phyloP scores from a whole-genome alignment of 2,113 vertebrate species.

The Uria aalge region DNA sequence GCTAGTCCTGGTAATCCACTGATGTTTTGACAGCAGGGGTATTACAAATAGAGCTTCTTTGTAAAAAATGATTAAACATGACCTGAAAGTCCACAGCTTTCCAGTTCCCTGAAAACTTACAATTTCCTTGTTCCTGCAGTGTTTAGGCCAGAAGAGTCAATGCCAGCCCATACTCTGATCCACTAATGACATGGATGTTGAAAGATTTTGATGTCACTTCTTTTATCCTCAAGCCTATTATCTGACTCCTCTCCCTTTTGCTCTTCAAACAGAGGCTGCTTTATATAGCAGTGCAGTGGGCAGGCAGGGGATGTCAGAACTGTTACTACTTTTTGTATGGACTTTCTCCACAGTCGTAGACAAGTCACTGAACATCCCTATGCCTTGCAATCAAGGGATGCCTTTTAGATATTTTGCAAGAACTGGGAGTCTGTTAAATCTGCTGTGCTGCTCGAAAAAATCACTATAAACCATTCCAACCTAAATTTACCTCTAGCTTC shows the following conservation, averaged over 20 bases:
- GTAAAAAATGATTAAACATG: slow-evolving; percentile 18
- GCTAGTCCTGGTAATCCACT: slow-evolving; percentile 36
- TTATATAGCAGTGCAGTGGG: not conserved
- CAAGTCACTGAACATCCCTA: not conserved
- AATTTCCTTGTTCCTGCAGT: not conserved
- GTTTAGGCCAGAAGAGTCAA: not conserved
- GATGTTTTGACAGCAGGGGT: slow-evolving; percentile 18
- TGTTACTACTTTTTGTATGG: not conserved
- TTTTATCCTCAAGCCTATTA: slow-evolving; percentile 49
- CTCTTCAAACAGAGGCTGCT: slow-evolving; percentile 8
- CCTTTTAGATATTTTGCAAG: not conserved
- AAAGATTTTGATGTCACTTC: slow-evolving; percentile 52
- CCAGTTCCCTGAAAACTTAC: not conserved
- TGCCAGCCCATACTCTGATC: slow-evolving; percentile 2
- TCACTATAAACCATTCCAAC: not conserved
- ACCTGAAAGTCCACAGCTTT: slow-evolving; percentile 7
- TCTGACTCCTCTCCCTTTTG: not conserved
- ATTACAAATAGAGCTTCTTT: slow-evolving; percentile 27
- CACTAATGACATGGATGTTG: slow-evolving; percentile 32
- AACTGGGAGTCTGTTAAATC: not conserved
- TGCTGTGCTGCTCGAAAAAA: not conserved
- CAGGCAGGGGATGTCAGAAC: not conserved
- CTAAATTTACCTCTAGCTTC: not conserved
- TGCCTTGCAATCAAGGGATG: not conserved
- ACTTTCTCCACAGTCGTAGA: not conserved